Conservation (phyloP, 2,888 invertebrate genomes). For the Imbricaverruca yamaguchii region DNA sequence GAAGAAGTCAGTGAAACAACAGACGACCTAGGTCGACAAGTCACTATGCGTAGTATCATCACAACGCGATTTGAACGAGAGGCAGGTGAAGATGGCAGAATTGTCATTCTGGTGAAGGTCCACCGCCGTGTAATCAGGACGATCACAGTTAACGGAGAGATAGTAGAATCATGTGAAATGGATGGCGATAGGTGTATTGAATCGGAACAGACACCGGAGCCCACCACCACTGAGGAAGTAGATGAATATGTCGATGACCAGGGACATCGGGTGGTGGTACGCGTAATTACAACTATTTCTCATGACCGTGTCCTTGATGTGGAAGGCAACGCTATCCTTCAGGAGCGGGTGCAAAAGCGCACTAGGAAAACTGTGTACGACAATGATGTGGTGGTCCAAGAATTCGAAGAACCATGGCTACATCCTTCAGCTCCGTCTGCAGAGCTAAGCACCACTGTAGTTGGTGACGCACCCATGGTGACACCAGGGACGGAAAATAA, state of each 20-base stretch:
- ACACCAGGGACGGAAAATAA: neutral
- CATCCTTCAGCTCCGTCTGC: neutral
- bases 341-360: neutral
- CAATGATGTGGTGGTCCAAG: neutral
- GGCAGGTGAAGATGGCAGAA: neutral
- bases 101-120: neutral
- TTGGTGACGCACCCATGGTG: neutral
- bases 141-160: neutral
- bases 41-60: neutral
- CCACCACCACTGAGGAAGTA: neutral
- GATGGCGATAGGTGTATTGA: neutral
- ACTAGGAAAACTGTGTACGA: neutral
- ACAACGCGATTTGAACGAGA: neutral
- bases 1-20: neutral
- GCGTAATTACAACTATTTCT: neutral
- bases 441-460: neutral
- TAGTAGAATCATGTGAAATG: neutral
- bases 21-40: neutral
- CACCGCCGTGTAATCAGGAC: neutral
- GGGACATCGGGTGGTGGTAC: neutral
- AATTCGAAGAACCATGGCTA: neutral
- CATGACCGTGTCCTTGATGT: neutral
- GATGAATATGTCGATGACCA: neutral
- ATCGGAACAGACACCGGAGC: neutral
- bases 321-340: neutral